Base-by-base conservation (phyloP, 1,140 invertebrate species). In the Steinernema feltiae region DNA sequence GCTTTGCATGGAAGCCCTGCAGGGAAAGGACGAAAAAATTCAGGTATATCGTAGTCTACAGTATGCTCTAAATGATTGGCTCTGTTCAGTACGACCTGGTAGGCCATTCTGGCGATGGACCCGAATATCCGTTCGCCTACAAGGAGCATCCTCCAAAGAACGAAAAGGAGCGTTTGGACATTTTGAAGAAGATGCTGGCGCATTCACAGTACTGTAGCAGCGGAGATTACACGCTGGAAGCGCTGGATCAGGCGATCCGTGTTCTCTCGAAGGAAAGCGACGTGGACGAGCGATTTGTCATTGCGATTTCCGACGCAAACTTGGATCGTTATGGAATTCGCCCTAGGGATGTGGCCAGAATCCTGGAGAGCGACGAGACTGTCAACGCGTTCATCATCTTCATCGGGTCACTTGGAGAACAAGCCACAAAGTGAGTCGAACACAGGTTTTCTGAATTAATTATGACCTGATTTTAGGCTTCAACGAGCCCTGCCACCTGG, bases 301-400 rank as follows among this genome's bases (percentile, higher is more conserved):
- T 98, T 41, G 89, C 96, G 12, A 88, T 97, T 0, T 96, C 94
- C 21, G 90, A 98, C 88, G 95, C 95, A 7, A 98, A 98, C 89
- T 89, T 98, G 74, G 91, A 93, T 76, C 89, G 95, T 77, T 98
- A 98, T 85, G 93, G 93, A 21, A 97, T 98, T 80, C 89, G 90
- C 2, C 92, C 94, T 0, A 89, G 90, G 69, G 88, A 90, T 75
- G 90, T 97, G 80, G 91, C 91, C 0, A 87, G 90, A 70, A 90
- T 92, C 21, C 87, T 98, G 48, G 90, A 91, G 78, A 91, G 74
- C 29, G 87, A 87, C 1, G 85, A 88, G 30, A 76, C 29, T 35
- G 88, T 89, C 18, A 93, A 93, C 87, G 92, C 93, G 0, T 96
- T 93, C 88, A 92, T 92, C 2, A 92, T 98, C 80, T 97, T 98